A percentile compares a stretch with the other conserved stretches of the same genome.
phyloP scores from a whole-genome alignment of 2,888 invertebrate species.

The Eupithecia insigniata region DNA sequence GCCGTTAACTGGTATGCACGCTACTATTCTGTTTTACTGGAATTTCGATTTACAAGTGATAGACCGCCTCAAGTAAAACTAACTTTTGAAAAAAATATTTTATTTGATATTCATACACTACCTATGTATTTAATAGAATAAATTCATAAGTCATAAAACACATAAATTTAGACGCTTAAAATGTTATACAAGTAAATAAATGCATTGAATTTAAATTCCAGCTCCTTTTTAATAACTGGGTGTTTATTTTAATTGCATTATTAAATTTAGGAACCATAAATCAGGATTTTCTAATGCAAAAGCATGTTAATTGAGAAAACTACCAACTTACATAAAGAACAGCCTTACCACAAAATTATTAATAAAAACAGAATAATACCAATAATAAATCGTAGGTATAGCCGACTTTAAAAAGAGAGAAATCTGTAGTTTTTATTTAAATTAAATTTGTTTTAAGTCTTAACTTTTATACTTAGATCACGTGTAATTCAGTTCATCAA shows the following conservation, averaged over 20 bases:
- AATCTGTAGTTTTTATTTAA: not conserved
- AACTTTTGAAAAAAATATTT: not conserved
- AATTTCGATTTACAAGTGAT: not conserved
- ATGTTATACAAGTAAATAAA: not conserved
- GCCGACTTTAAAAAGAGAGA: not conserved
- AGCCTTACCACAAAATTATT: not conserved
- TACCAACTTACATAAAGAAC: not conserved
- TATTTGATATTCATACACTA: not conserved
- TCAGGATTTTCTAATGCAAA: constrained; percentile 20
- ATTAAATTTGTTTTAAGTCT: not conserved
- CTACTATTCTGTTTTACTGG: too few relatives aligned
- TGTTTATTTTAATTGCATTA: constrained; percentile 5
- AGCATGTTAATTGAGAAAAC: not conserved
- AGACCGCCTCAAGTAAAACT: not conserved
- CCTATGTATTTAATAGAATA: not conserved
- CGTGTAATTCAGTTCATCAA: constrained; percentile 18
- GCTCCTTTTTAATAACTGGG: not conserved
- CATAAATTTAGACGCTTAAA: not conserved
- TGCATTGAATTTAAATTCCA: not conserved
- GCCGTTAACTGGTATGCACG: too few relatives aligned
- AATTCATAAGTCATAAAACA: not conserved
- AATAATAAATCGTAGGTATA: not conserved
- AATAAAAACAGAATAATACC: not conserved
- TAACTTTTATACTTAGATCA: not conserved
- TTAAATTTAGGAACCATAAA: constrained; percentile 31